A percentile compares a stretch with the other conserved stretches of the same genome.
Evolutionary conservation across 1,140 invertebrate species (phyloP).

Genomic region (Holotrichia oblita): DNA sequence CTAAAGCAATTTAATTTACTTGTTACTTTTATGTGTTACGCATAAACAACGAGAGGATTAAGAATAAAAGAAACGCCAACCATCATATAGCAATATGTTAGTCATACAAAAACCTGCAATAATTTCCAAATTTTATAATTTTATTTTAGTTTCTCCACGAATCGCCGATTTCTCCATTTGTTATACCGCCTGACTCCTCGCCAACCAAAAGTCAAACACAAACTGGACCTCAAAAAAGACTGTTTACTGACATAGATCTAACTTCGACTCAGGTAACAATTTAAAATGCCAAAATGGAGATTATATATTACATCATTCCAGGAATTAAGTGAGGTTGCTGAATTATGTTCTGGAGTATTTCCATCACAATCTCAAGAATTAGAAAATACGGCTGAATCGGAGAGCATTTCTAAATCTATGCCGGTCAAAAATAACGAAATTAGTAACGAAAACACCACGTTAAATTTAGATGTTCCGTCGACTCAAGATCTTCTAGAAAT

Average conservation of each 20-base stretch:
- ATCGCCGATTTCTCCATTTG: constrained; percentile 38
- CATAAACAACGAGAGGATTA: too few species aligned
- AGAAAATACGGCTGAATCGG: constrained; percentile 45
- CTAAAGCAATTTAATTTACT: too few species aligned
- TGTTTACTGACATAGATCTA: constrained; percentile 37
- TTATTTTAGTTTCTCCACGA: constrained; percentile 44
- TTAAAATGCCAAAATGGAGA: not conserved
- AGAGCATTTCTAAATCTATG: not conserved
- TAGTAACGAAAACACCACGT: not conserved
- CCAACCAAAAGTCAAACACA: not conserved
- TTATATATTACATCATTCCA: not conserved
- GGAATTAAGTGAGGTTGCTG: constrained; percentile 64
- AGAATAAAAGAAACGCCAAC: too few species aligned
- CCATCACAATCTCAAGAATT: constrained; percentile 41
- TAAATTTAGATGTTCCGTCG: constrained; percentile 21
- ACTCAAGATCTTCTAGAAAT: constrained; percentile 57
- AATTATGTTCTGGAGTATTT: constrained; percentile 66
- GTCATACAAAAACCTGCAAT: too few species aligned
- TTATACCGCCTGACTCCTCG: constrained; percentile 29
- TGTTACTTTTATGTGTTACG: too few species aligned
- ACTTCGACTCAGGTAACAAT: constrained; percentile 8
- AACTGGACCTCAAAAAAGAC: constrained; percentile 23
- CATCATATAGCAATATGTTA: too few species aligned
- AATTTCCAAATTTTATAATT: too few species aligned
- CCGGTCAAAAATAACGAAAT: constrained; percentile 41